phyloP scores from a whole-genome alignment of 2,797 vertebrate species.

The Eulemur rubriventer region DNA sequence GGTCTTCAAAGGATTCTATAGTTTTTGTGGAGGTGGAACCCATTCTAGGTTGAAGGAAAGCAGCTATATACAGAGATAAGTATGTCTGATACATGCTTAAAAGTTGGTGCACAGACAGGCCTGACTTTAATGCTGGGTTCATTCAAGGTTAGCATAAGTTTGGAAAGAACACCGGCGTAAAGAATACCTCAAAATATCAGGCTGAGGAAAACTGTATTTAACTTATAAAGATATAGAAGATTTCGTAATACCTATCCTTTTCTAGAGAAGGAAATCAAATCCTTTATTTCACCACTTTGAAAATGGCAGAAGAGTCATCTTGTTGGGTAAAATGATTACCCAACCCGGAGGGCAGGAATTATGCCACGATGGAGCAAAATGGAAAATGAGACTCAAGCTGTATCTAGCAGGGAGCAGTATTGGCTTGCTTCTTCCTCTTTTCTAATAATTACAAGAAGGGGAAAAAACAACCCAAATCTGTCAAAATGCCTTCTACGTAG shows the following conservation, averaged over 20 bases:
- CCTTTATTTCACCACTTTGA: constrained; percentile 2
- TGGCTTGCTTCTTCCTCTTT: neutral
- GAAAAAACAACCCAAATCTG: neutral
- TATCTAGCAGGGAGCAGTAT: too few species aligned
- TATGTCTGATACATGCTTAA: neutral
- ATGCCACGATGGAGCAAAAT: neutral
- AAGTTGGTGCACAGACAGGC: neutral
- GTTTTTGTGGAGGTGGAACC: neutral
- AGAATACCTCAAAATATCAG: neutral
- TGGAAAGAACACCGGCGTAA: neutral
- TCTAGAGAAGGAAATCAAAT: neutral
- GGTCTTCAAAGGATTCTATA: neutral
- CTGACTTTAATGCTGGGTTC: neutral
- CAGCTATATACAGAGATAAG: neutral
- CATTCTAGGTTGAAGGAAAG: neutral
- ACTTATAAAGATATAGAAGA: neutral
- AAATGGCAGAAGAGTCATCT: constrained; percentile 1
- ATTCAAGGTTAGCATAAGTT: neutral
- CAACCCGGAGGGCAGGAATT: neutral
- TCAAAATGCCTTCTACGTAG: neutral
- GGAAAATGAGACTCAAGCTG: neutral
- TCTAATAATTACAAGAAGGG: neutral
- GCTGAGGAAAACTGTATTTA: neutral
- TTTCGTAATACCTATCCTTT: neutral
- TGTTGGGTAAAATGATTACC: neutral